Base-by-base conservation (phyloP, 2,888 invertebrate species). In the Ornithoptera priamus region DNA sequence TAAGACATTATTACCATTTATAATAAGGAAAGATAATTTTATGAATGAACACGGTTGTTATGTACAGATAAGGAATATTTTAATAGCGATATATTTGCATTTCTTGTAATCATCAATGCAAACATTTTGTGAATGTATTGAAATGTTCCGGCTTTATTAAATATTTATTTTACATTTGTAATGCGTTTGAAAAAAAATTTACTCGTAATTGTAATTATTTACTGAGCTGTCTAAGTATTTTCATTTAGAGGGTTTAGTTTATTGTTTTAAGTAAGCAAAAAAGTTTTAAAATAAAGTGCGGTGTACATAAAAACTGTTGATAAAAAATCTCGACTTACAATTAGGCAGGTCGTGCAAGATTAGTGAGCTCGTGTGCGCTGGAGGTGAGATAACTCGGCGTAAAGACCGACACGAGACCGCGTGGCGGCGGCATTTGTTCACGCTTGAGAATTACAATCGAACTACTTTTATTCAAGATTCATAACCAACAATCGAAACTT, bases 351-450 rank as follows among this genome's bases (percentile, higher is more conserved):
- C 56, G 62, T 56, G 63, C 50, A 39, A 70, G 62, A 69, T 69
- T 69, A 65, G 65, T 17, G 66, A 30, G 62, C 60, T 36, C 22
- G 57, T 46, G 42, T 68, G 46, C 58, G 64, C 72, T 70, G 67
- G 72, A 75, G 74, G 76, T 75, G 75, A 77, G 76, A 77, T 76
- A 78, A 78, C 75, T 76, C 74, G 78, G 72, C 72, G 75, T 73
- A 75, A 70, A 68, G 66, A 75, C 74, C 73, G 68, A 69, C 70
- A 72, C 78, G 85, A 88, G 89, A 88, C 89, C 72, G 89, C 85
- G 76, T 82, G 87, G 87, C 87, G 87, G 77, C 86, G 80, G 74
- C 79, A 71, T 59, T 65, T 71, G 73, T 57, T 68, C 75, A 74
- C 76, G 72, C 75, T 76, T 66, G 67, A 64, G 67, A 72, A 73